phyloP scores from a whole-genome alignment of 1,140 invertebrate species.

The Drosophila biarmipes region DNA sequence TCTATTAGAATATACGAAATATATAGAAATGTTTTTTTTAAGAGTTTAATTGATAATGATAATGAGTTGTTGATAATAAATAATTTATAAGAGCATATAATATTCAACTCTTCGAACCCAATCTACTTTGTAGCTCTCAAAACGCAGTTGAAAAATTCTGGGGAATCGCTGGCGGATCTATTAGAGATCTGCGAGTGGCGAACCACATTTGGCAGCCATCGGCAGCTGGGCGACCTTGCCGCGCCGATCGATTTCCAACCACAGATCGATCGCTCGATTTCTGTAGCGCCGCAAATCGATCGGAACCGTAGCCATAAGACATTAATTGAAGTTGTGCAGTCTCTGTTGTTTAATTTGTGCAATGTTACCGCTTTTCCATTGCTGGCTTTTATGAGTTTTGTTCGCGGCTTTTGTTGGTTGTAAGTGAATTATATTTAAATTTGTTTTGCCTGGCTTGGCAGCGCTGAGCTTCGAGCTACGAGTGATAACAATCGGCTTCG shows the following conservation, averaged over 20 bases:
- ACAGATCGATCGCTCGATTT: conserved; percentile 62
- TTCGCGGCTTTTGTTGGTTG: conserved; percentile 24
- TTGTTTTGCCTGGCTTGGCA: conserved; percentile 61
- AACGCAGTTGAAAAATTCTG: conserved; percentile 2
- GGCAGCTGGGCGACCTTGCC: conserved; percentile 69
- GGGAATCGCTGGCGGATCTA: conserved; percentile 39
- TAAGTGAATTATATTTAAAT: conserved; percentile 78
- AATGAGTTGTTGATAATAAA: too few species aligned
- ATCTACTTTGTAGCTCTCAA: background rate
- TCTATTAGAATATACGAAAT: too few species aligned
- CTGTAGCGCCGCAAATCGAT: conserved; percentile 68
- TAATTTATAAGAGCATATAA: background rate
- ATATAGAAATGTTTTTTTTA: too few species aligned
- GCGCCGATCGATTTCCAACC: conserved; percentile 53
- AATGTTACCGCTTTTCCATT: conserved; percentile 59
- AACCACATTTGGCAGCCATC: conserved; percentile 53
- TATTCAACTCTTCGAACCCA: background rate
- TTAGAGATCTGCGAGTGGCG: conserved; percentile 8
- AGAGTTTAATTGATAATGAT: too few species aligned
- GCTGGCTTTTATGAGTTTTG: conserved; percentile 38
- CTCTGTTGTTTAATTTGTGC: conserved; percentile 66
- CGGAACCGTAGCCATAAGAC: conserved; percentile 53
- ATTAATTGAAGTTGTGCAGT: conserved; percentile 58
- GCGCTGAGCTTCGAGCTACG: conserved; percentile 37
- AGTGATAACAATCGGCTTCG: conserved; percentile 70